Conservation (phyloP, 30 jellyfish, hydroid and myxozoan species). For the Clytia hemisphaerica region DNA sequence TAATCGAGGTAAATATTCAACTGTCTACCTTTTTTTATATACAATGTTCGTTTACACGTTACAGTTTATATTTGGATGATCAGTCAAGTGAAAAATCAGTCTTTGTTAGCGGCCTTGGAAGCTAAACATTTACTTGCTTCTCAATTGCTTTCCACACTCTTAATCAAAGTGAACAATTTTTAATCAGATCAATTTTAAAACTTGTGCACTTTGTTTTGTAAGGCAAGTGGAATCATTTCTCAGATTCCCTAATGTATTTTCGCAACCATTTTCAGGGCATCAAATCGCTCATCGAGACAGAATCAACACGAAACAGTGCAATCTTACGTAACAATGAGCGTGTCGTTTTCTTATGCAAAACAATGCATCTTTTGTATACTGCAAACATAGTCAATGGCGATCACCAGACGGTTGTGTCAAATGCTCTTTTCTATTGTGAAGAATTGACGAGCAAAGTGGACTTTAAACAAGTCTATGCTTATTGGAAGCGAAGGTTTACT, state of each 20-base stretch:
- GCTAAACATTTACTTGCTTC: background rate
- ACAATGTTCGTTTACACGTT: too few species aligned
- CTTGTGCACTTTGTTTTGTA: too few species aligned
- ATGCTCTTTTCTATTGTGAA: constrained; percentile 16
- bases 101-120: background rate
- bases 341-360: background rate
- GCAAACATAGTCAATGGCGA: constrained; percentile 32
- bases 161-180: too few species aligned
- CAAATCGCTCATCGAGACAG: constrained; percentile 9
- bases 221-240: too few species aligned
- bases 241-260: background rate
- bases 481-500: constrained; percentile 17
- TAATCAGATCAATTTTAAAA: too few species aligned
- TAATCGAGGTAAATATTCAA: background rate
- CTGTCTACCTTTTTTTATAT: too few species aligned
- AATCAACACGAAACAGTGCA: background rate
- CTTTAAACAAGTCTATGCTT: constrained; percentile 20
- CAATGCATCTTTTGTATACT: constrained; percentile 15
- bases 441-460: constrained; percentile 18
- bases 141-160: too few species aligned
- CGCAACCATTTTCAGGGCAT: constrained; percentile 23
- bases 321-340: background rate
- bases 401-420: background rate
- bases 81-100: background rate
- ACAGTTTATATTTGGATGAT: too few species aligned